A percentile compares a stretch with the other conserved stretches of the same genome.
Evolutionary conservation across 1,140 invertebrate genomes (phyloP).

Genomic region (Lepidurus arcticus): DNA sequence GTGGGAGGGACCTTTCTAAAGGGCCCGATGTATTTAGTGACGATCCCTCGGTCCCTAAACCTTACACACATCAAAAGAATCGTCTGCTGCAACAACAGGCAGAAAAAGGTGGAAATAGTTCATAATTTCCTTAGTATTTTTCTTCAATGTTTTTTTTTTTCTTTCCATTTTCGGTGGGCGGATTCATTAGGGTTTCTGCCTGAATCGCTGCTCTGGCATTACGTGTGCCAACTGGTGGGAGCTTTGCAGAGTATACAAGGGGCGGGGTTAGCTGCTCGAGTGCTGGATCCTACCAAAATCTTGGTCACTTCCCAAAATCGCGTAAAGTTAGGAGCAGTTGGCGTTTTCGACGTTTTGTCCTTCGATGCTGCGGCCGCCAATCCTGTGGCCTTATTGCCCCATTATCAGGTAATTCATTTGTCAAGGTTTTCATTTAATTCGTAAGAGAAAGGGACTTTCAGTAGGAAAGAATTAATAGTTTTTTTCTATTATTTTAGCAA

Average conservation of each 20-base stretch:
- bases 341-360: constrained; percentile 75
- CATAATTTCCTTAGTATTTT: constrained; percentile 22
- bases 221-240: constrained; percentile 92
- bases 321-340: constrained; percentile 47
- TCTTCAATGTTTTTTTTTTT: constrained; percentile 15
- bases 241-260: constrained; percentile 86
- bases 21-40: constrained; percentile 69
- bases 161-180: constrained; percentile 36
- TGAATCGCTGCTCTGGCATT: constrained; percentile 89
- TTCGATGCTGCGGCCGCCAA: constrained; percentile 63
- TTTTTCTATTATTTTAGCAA: constrained; percentile 52
- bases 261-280: constrained; percentile 60
- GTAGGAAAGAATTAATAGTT: background rate
- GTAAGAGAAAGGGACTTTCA: background rate
- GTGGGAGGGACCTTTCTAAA: constrained; percentile 59
- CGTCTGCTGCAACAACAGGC: constrained; percentile 57
- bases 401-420: constrained; percentile 50
- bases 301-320: constrained; percentile 58
- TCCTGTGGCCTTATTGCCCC: constrained; percentile 61
- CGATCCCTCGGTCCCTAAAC: constrained; percentile 71
- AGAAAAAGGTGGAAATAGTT: constrained; percentile 38
- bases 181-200: constrained; percentile 61
- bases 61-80: constrained; percentile 78
- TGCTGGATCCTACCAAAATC: constrained; percentile 87
- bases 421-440: constrained; percentile 23